Conservation (phyloP, 2,888 invertebrate genomes). For the Nycteola revayana region DNA sequence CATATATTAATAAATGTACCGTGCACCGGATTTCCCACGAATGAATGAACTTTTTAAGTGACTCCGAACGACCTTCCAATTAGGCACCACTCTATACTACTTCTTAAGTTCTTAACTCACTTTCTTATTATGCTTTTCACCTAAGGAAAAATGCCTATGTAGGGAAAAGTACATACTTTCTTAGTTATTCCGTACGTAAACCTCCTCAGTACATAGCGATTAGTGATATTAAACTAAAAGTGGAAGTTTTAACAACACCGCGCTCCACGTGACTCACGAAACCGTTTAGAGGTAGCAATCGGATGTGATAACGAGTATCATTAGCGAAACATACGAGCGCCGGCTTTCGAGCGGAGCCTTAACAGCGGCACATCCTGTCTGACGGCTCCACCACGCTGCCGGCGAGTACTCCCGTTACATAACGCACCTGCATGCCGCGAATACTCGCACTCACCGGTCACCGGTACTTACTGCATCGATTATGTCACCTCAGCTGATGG, state of each 20-base stretch:
- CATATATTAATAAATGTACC: constrained; percentile 25
- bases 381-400: constrained; percentile 6
- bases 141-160: constrained; percentile 10
- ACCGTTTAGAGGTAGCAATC: constrained; percentile 20
- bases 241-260: constrained; percentile 6
- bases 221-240: constrained; percentile 7
- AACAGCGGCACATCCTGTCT: constrained; percentile 32
- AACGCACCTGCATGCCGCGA: constrained; percentile 61
- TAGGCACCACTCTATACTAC: constrained; percentile 46
- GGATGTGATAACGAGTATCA: constrained; percentile 31
- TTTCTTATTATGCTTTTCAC: constrained; percentile 27
- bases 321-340: constrained; percentile 33
- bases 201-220: no score
- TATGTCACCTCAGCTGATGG: constrained; percentile 76
- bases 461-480: constrained; percentile 78
- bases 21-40: constrained; percentile 38
- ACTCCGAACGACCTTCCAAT: constrained; percentile 53
- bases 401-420: constrained; percentile 23
- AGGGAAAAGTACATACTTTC: constrained; percentile 17
- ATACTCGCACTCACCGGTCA: constrained; percentile 56
- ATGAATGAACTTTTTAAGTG: constrained; percentile 47
- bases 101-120: constrained; percentile 42
- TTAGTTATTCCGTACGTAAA: constrained; percentile 5
- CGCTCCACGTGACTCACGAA: constrained; percentile 16
- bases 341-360: constrained; percentile 28